Evolutionary conservation across 2,797 vertebrate genomes (phyloP).

Genomic region (Limnodromus scolopaceus): DNA sequence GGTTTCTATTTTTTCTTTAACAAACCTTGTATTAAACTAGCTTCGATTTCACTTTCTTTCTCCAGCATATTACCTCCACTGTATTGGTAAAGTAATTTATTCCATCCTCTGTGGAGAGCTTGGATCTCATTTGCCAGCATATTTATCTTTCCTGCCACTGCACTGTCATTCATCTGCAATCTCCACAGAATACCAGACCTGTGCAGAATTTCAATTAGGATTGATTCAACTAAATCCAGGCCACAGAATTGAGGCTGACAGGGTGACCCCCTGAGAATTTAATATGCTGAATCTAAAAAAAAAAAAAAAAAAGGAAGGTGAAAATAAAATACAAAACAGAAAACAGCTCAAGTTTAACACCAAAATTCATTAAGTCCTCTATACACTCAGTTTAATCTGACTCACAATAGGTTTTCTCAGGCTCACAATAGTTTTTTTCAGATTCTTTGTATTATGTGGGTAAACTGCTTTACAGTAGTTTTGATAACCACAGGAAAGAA

Average conservation of each 20-base stretch:
- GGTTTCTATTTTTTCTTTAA: constrained; percentile 56
- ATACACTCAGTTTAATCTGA: constrained; percentile 43
- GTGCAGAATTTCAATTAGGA: constrained; percentile 86
- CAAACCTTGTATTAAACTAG: constrained; percentile 75
- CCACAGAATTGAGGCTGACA: constrained; percentile 75
- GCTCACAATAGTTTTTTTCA: neutral
- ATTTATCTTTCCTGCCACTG: constrained; percentile 85
- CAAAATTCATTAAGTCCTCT: constrained; percentile 55
- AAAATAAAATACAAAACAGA: neutral
- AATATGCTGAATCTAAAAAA: constrained; percentile 64
- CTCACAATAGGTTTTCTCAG: neutral
- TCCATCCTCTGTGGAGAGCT: constrained; percentile 81
- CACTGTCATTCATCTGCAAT: constrained; percentile 84
- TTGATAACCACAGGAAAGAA: constrained; percentile 37
- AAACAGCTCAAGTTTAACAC: constrained; percentile 42
- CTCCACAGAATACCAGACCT: constrained; percentile 81
- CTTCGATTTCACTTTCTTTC: constrained; percentile 81
- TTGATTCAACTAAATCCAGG: constrained; percentile 86
- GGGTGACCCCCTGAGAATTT: constrained; percentile 80
- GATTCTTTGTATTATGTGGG: neutral
- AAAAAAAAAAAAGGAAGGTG: neutral
- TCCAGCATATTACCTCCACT: constrained; percentile 78
- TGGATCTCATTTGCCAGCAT: constrained; percentile 84
- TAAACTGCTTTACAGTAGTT: constrained; percentile 57
- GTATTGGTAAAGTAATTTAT: constrained; percentile 85